A percentile compares a stretch with the other conserved stretches of the same genome.
Evolutionary conservation across 2,888 invertebrate species (phyloP).

Genomic region (Ptychoptera albimana): DNA sequence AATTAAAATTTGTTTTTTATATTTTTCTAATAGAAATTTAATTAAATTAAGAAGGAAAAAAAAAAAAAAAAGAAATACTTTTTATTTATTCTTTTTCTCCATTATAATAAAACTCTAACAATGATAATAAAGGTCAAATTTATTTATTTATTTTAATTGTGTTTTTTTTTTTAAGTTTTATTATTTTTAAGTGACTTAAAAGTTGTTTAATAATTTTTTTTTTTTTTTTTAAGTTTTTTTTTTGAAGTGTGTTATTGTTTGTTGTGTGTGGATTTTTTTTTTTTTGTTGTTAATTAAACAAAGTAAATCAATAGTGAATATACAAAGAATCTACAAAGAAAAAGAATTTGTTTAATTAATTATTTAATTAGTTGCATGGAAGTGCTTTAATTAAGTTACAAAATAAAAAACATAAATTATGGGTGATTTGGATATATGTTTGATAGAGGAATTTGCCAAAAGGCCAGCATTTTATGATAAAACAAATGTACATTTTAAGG

Average conservation of each 20-base stretch:
- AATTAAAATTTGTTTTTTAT: too few relatives aligned
- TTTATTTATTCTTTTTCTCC: too few relatives aligned
- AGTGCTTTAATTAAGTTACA: background rate
- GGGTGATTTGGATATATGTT: slow-evolving; percentile 28
- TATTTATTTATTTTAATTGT: too few relatives aligned
- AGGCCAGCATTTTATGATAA: slow-evolving; percentile 29
- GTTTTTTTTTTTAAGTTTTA: too few relatives aligned
- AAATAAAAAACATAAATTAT: slow-evolving; percentile 12
- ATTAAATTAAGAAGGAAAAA: too few relatives aligned
- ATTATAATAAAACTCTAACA: too few relatives aligned
- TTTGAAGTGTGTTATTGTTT: background rate
- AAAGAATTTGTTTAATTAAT: background rate
- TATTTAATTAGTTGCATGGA: background rate
- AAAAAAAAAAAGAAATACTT: too few relatives aligned
- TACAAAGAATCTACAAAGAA: background rate
- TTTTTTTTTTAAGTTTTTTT: slow-evolving; percentile 2
- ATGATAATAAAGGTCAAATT: too few relatives aligned
- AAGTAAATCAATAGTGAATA: background rate
- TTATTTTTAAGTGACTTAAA: too few relatives aligned
- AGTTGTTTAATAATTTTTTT: background rate
- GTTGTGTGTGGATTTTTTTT: too few relatives aligned
- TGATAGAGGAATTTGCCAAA: slow-evolving; percentile 23
- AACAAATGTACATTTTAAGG: slow-evolving; percentile 23
- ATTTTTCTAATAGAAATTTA: too few relatives aligned
- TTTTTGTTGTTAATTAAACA: background rate